Conservation (phyloP, 2,888 invertebrate genomes). For the Flexamia atlantica region DNA sequence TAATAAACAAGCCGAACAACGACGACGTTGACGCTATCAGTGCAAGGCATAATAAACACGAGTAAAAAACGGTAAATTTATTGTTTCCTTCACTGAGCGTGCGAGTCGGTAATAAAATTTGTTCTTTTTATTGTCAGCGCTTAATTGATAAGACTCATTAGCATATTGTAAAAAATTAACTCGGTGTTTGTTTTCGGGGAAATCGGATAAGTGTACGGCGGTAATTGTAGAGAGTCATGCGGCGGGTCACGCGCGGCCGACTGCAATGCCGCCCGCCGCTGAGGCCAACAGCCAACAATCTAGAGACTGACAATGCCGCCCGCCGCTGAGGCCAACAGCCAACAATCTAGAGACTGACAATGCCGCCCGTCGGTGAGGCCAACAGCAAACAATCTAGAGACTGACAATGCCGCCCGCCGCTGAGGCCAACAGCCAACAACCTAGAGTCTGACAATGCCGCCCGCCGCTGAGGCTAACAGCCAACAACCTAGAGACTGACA, state of each 20-base stretch:
- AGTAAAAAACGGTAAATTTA: conserved; percentile 50
- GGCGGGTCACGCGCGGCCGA: conserved; percentile 40
- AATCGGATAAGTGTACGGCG: conserved; percentile 42
- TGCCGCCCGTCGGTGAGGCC: too few relatives aligned
- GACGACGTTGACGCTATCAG: conserved; percentile 31
- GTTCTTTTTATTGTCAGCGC: conserved; percentile 57
- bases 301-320: too few relatives aligned
- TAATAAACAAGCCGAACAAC: conserved; percentile 24
- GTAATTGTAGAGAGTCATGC: conserved; percentile 54
- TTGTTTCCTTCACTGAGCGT: conserved; percentile 52
- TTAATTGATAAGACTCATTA: conserved; percentile 59
- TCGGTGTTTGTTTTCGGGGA: conserved; percentile 57
- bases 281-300: too few relatives aligned
- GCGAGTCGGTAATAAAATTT: conserved; percentile 52
- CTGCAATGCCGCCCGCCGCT: neutral
- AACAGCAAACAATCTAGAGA: too few relatives aligned
- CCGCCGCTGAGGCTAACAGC: too few relatives aligned
- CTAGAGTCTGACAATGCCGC: too few relatives aligned
- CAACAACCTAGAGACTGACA: too few relatives aligned
- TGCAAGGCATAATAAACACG: conserved; percentile 6
- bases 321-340: too few relatives aligned
- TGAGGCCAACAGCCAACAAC: too few relatives aligned
- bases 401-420: too few relatives aligned
- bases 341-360: too few relatives aligned
- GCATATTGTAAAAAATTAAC: conserved; percentile 58